Percentiles rank a stretch among this genome's conserved stretches.
Evolutionary conservation across 2,797 vertebrate species (phyloP).

Genomic region (Eutrigla gurnardus): DNA sequence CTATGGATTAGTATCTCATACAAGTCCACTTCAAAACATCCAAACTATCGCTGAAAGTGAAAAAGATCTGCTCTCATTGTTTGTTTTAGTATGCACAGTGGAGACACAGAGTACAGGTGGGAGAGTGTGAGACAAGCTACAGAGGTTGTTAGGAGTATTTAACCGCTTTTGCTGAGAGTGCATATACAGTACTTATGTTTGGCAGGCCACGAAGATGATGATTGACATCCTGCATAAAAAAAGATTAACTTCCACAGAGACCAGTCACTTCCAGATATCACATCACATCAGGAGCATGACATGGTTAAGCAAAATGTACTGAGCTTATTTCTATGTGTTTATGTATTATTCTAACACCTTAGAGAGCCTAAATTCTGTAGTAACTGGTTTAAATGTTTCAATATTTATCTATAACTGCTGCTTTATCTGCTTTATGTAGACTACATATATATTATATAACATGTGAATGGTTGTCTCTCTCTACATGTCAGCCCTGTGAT

Average conservation of each 20-base stretch:
- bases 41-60: too few relatives aligned
- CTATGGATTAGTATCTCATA: too few relatives aligned
- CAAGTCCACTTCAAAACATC: too few relatives aligned
- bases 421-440: background rate
- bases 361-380: background rate
- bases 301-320: background rate
- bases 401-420: background rate
- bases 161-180: background rate
- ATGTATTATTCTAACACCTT: background rate
- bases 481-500: too few relatives aligned
- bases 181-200: background rate
- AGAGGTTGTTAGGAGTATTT: conserved; percentile 4
- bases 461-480: too few relatives aligned
- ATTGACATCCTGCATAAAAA: background rate
- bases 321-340: background rate
- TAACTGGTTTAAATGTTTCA: too few relatives aligned
- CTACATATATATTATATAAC: background rate
- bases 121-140: conserved; percentile 16
- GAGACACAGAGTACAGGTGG: conserved; percentile 23
- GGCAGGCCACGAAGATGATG: conserved; percentile 1
- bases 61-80: background rate
- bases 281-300: background rate
- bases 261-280: background rate
- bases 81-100: conserved; percentile 10
- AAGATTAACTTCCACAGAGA: background rate